Base-by-base conservation (phyloP, 2,113 vertebrate species). In the Perca schrenkii region DNA sequence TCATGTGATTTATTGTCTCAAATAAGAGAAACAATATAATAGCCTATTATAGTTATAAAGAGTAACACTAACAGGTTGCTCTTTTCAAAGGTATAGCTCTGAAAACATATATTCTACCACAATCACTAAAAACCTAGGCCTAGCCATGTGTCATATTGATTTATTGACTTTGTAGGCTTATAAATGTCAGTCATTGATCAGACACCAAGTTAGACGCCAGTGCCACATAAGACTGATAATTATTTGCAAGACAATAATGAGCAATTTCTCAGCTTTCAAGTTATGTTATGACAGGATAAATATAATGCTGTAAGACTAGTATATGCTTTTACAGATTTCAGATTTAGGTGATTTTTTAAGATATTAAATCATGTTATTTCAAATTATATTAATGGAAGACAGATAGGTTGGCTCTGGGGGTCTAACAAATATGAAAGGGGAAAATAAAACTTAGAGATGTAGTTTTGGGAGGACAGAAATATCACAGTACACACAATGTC, bases 1-100 rank as follows among this genome's bases (percentile, higher is more conserved):
- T 54, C 17, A 56, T 63, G n/a, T 62, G 25, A 69, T 84, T 71
- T 36, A n/a, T 79, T 17, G 49, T 68, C 10, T 43, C 52, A 43
- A 34, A 71, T 69, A 2, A 68, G 36, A 46, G 28, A 64, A 74
- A 25, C 17, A 64, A 64, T 50, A 22, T 4, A 8, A 34, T 68
- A 28, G 28, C 28, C 28, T 28, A 49, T 31, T 4, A 47, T 28
- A 49, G 2, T 56, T 40, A 58, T 63, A 22, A 54, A 74, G 46
- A 65, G 4, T 60, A 56, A 50, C 52, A 67, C 60, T 28, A 57
- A 36, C 15, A 60, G 58, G 13, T 8, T 58, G 4, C 12, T 60
- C 0, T 34, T 50, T 61, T 46, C 2, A 61, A 54, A 49, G 12
- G 50, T 7, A 5, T 40, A 46, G 8, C 34, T 19, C 13, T 31